phyloP scores from a whole-genome alignment of 2,888 invertebrate genomes.

The Spicauda simplicius region DNA sequence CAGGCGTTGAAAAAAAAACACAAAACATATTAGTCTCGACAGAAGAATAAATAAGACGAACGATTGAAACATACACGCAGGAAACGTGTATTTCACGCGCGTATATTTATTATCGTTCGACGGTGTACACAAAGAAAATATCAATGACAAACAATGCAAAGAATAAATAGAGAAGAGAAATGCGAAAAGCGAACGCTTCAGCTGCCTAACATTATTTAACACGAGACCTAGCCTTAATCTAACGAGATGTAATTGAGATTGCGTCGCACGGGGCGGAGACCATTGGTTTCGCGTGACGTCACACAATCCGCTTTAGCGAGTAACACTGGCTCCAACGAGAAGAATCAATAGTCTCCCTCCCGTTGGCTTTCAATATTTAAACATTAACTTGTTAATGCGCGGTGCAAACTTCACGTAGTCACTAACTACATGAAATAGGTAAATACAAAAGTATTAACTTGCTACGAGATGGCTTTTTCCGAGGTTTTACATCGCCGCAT shows the following conservation, averaged over 20 bases:
- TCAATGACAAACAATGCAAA: constrained; percentile 53
- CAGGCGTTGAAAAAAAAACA: constrained; percentile 72
- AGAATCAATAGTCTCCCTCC: constrained; percentile 12
- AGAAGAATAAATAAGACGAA: constrained; percentile 35
- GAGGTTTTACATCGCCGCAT: constrained; percentile 40
- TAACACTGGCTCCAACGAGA: background rate
- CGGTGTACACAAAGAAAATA: constrained; percentile 38
- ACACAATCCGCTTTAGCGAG: background rate
- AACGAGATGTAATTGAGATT: constrained; percentile 64
- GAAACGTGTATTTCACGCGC: background rate
- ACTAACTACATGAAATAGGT: constrained; percentile 52
- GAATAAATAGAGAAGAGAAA: constrained; percentile 55
- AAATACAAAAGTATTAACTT: constrained; percentile 57
- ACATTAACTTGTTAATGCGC: constrained; percentile 60
- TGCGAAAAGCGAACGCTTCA: constrained; percentile 76
- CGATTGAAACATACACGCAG: constrained; percentile 16
- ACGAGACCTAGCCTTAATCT: constrained; percentile 79
- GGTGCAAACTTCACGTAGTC: constrained; percentile 59
- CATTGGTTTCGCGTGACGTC: constrained; percentile 37
- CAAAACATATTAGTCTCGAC: constrained; percentile 51
- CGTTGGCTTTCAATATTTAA: constrained; percentile 40
- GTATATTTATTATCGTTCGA: constrained; percentile 24
- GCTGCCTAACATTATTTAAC: constrained; percentile 81
- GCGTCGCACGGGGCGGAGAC: constrained; percentile 43
- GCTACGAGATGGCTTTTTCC: constrained; percentile 53